Base-by-base conservation (phyloP, 2,113 vertebrate species). In the Oncorhynchus nerka region DNA sequence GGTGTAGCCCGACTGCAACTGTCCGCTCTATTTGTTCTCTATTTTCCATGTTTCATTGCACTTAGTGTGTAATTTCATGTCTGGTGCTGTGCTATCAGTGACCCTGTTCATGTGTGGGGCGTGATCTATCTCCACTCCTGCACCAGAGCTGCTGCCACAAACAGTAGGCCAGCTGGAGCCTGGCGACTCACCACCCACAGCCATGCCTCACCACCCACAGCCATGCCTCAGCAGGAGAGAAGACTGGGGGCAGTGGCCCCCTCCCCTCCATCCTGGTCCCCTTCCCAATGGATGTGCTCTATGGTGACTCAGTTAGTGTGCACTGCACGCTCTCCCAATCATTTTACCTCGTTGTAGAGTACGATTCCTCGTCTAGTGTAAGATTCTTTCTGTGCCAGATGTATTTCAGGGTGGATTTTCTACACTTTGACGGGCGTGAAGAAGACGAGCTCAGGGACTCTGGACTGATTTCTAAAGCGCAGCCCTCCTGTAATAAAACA, bases 151-250 rank as follows among this genome's bases (percentile, higher is more conserved):
- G 66, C 39, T 45, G 66, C 66, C 30, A 28, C 13, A 19, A 4
- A 55, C 51, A 55, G 51, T 55, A 55, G 51, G 19, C 22, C 69
- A 71, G 69, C 48, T 71, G 45, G 69, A 71, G 22, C 69, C 20
- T 51, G 45, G 24, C 24, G 39, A 71, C 45, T 70, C 69, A 49
- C 69, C 69, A 68, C 69, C 24, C 69, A 49, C 69, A 71, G 69
- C 48, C 32, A 24, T 71, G 12, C 12, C 45, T 51, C 48, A 7
- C 69, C 69, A 68, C 69, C 24, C 69, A 49, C 69, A 71, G 69
- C 48, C 32, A 24, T 71, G 12, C 12, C 45, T 51, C 48, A 7
- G 22, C 48, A 71, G 69, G 39, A 9, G 9, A 45, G 39, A 9
- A 45, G 39, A 45, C 39, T 12, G 45, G 39, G 69, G 45, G 15